Evolutionary conservation across 2,797 vertebrate genomes (phyloP), one percentile per base, ranked within the genome.

Genomic region (Thunnus albacares): DNA sequence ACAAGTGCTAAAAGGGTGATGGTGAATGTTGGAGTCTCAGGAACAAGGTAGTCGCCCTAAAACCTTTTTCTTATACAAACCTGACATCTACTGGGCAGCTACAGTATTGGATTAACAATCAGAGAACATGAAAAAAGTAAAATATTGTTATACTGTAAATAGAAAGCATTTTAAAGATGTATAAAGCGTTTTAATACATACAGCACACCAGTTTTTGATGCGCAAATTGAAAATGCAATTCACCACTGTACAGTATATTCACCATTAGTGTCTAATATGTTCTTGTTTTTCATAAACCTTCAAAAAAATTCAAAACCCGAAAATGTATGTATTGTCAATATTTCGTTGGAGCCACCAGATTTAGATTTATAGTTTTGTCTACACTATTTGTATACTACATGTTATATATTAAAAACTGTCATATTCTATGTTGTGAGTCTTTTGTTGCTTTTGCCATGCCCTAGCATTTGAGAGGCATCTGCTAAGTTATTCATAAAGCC

Each of bases 401-500:
- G 18, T 35, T 60, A 26, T 41, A 26, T 30, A 51, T 30, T 41
- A 52, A 62, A 60, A 58, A 17, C 20, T 83, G 79, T 79, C 74
- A 78, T 61, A 85, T 61, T 66, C 71, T 73, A 51, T 70, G 26
- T 63, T 63, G 22, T 57, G 56, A 35, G 65, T 80, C 76, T 65
- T 51, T 55, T 82, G 76, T 88, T 81, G 80, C 85, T 67, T 83
- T 82, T 81, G 55, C 78, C 43, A 55, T 67, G 81, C 84, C 85
- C 76, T 7, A 71, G 93, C 95, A 93, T 96, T 95, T 94, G 91
- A 96, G 94, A 94, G 95, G 96, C 95, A 95, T 94, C 96, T 97
- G 95, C 95, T 98, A 95, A 97, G 96, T 97, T 98, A 98, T 99
- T 98, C 97, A 98, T 97, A 97, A 96, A 96, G 94, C 94, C 94